Base-by-base conservation (phyloP, 37 sponge, comb jelly and placozoan species). In the Sycon ciliatum region DNA sequence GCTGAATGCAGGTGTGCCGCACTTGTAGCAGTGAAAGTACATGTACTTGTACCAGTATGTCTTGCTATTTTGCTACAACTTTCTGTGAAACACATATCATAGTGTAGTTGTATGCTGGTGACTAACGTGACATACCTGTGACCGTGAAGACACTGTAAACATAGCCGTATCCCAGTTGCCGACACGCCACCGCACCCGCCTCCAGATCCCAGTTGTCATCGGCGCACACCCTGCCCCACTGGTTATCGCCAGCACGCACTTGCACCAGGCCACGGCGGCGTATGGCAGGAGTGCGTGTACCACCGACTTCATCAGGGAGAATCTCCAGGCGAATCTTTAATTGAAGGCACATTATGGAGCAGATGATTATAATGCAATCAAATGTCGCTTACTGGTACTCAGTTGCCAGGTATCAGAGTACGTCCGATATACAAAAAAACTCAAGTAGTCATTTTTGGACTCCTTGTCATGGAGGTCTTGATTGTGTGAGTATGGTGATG, bases 101-200 rank as follows among this genome's bases (percentile, higher is more conserved):
- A n/a, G n/a, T n/a, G n/a, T n/a, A n/a, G n/a, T n/a, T n/a, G n/a
- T n/a, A n/a, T n/a, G n/a, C n/a, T n/a, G n/a, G n/a, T n/a, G n/a
- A n/a, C n/a, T n/a, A n/a, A n/a, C n/a, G n/a, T n/a, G n/a, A n/a
- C n/a, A n/a, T n/a, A n/a, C n/a, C n/a, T n/a, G n/a, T n/a, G n/a
- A n/a, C n/a, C n/a, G n/a, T n/a, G n/a, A n/a, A n/a, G n/a, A 60
- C 63, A 7, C 9, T 7, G 11, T 11, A 22, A 28, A 18, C 63
- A 28, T 22, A 60, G 26, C 63, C 63, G 26, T 9, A 24, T 22
- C 63, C 63, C 22, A 60, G 63, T 60, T 60, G 63, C 27, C 63
- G 63, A 28, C 63, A 60, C 63, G 16, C 63, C 7, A 60, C 63
- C 31, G 26, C 26, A 23, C 63, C 63, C 7, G 63, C 63, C 22